phyloP scores from a whole-genome alignment of 2,113 vertebrate genomes.

The Melanerpes formicivorus region DNA sequence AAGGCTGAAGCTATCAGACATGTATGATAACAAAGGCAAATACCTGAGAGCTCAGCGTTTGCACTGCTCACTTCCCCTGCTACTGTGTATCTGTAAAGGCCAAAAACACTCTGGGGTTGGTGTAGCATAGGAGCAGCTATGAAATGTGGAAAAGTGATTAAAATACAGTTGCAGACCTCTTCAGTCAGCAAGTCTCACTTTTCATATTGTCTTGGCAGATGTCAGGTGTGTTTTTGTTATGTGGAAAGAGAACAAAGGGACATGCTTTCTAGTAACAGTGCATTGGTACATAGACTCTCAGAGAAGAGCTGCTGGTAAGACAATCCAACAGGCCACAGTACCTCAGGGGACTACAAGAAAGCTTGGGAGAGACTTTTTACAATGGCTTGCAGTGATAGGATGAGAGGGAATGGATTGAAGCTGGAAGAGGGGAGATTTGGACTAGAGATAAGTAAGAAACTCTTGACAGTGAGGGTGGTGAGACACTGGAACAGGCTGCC shows the following conservation, averaged over 20 bases:
- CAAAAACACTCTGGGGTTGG: too few relatives aligned
- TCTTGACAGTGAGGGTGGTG: too few relatives aligned
- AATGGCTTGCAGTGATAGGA: too few relatives aligned
- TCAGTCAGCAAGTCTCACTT: not conserved
- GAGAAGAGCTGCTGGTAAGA: not conserved
- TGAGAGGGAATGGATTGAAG: too few relatives aligned
- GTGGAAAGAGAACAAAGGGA: not conserved
- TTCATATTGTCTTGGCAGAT: not conserved
- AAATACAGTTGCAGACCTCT: not conserved
- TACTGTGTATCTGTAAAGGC: not conserved
- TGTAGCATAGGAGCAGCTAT: not conserved
- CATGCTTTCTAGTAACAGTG: not conserved
- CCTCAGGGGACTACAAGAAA: too few relatives aligned
- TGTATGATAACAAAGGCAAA: not conserved
- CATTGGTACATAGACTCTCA: not conserved
- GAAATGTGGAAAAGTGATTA: not conserved
- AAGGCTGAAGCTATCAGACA: not conserved
- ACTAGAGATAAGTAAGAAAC: too few relatives aligned
- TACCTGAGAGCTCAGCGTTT: not conserved
- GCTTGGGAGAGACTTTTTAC: too few relatives aligned
- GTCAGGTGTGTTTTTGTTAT: not conserved
- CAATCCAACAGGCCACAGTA: not conserved
- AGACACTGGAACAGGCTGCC: too few relatives aligned
- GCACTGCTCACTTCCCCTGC: not conserved
- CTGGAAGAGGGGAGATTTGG: too few relatives aligned